phyloP scores from a whole-genome alignment of 1,140 invertebrate genomes.

The Orchesella cincta region DNA sequence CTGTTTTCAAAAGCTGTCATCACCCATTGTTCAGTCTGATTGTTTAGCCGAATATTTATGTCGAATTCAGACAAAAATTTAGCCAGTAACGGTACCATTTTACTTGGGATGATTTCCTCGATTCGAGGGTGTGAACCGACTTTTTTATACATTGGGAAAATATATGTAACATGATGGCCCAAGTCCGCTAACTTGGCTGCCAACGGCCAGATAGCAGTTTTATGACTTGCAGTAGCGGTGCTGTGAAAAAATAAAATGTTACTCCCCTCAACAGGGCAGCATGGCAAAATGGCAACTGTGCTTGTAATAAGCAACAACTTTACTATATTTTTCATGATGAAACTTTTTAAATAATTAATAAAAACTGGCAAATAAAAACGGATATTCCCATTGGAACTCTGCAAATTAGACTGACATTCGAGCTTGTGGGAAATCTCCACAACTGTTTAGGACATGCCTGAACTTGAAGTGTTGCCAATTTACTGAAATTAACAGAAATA shows the following conservation, averaged over 20 bases:
- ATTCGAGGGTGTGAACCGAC: background rate
- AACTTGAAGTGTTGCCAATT: too few species aligned
- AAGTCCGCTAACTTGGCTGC: background rate
- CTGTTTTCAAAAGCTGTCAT: background rate
- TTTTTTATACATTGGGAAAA: background rate
- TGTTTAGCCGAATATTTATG: conserved; percentile 1
- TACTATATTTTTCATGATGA: too few species aligned
- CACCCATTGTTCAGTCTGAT: background rate
- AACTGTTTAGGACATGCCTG: too few species aligned
- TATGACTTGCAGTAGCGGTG: background rate
- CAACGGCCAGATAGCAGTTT: conserved; percentile 4
- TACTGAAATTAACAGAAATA: too few species aligned
- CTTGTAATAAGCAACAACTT: too few species aligned
- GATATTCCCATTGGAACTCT: too few species aligned
- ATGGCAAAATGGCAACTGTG: too few species aligned
- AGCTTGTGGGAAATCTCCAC: too few species aligned
- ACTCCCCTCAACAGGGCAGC: too few species aligned
- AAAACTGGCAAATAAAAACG: too few species aligned
- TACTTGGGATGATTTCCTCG: background rate
- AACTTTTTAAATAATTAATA: too few species aligned
- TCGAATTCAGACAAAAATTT: background rate
- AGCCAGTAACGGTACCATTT: background rate
- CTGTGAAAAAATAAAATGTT: conserved; percentile 15
- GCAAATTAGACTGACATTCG: too few species aligned
- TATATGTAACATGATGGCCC: conserved; percentile 19